phyloP scores from a whole-genome alignment of 2,797 vertebrate genomes.

The Somateria mollissima region DNA sequence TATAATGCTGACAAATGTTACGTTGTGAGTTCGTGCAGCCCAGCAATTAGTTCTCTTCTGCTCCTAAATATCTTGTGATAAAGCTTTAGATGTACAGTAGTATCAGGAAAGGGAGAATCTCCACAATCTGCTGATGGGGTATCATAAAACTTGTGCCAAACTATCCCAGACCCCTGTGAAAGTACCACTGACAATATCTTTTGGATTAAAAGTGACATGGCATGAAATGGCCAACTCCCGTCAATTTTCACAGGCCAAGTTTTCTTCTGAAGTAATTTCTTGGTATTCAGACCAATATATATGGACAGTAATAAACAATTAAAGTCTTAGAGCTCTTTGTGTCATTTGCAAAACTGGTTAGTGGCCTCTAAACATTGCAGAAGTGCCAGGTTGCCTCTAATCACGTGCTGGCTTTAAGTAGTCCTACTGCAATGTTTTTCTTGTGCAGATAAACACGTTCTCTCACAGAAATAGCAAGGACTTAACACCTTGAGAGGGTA shows the following conservation, averaged over 20 bases:
- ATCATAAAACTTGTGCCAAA: not conserved
- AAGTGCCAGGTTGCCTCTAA: not conserved
- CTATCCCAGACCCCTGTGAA: not conserved
- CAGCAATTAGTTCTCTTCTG: not conserved
- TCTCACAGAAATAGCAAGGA: not conserved
- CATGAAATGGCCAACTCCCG: not conserved
- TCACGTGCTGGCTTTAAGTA: not conserved
- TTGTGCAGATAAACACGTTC: not conserved
- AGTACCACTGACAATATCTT: not conserved
- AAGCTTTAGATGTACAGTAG: not conserved
- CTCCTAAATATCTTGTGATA: not conserved
- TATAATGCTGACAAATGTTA: not conserved
- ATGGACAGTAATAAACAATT: not conserved
- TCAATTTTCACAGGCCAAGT: not conserved
- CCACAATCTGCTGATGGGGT: not conserved
- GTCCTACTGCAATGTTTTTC: not conserved
- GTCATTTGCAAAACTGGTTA: not conserved
- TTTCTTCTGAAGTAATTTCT: not conserved
- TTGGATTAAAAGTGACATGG: not conserved
- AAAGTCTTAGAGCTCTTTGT: not conserved
- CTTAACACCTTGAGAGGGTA: not conserved
- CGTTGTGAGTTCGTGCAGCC: not conserved
- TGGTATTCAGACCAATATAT: not conserved
- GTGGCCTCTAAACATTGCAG: not conserved
- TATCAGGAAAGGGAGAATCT: not conserved